These are phyloP conservation scores for Microctenopoma lineatum DNA, from an alignment of 2,797 vertebrate species.

Conservation along the genomic window DNA sequence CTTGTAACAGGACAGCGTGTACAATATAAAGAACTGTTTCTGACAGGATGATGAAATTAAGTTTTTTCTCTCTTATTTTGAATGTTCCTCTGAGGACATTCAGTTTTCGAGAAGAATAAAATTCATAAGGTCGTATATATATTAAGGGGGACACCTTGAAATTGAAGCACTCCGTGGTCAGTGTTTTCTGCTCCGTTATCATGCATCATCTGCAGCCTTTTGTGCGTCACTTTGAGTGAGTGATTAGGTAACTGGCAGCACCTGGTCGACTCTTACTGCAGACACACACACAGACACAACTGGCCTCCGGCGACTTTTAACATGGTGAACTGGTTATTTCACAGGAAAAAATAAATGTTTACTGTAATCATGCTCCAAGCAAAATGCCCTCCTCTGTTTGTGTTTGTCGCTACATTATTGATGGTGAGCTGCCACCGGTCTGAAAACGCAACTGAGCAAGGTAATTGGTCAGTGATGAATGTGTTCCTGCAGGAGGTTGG, in stretches of 20 bases:
- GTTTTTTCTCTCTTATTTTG: not conserved
- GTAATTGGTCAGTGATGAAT: conserved; percentile 29
- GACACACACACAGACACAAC: not conserved
- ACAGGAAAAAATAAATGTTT: not conserved
- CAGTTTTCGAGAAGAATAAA: not conserved
- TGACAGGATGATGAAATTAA: too few relatives aligned
- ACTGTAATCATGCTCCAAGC: conserved; percentile 46
- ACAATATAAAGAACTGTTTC: too few relatives aligned
- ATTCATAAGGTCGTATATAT: too few relatives aligned
- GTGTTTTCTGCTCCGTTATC: not conserved
- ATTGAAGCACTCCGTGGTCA: not conserved
- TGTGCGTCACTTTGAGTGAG: not conserved
- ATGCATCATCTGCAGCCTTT: not conserved
- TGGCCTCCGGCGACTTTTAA: conserved; percentile 5
- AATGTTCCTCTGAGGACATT: not conserved
- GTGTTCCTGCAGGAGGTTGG: too few relatives aligned
- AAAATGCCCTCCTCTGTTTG: conserved; percentile 23
- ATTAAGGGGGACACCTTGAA: not conserved
- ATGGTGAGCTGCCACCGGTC: conserved; percentile 31
- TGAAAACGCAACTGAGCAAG: conserved; percentile 13
- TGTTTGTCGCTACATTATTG: conserved; percentile 39
- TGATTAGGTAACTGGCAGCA: conserved; percentile 66
- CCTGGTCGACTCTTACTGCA: conserved; percentile 27
- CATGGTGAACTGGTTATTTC: not conserved
- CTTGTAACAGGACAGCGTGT: not conserved